Base-by-base conservation (phyloP, 1,140 invertebrate species). In the Schlechtendalia chinensis region DNA sequence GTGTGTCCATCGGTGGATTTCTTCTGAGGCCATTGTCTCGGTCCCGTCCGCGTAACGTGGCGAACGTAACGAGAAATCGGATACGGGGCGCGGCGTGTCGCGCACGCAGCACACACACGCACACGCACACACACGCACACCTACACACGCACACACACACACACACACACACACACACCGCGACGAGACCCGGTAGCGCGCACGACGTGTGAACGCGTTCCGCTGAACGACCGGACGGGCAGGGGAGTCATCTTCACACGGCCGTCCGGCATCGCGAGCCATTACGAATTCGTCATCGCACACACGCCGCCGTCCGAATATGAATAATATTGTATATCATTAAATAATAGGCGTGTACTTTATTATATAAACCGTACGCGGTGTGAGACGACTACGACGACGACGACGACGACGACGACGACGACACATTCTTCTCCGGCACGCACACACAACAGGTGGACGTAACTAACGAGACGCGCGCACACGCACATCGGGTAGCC, bases 201-300 rank as follows among this genome's bases (percentile, higher is more conserved):
- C 27, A 77, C 19, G 39, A 79, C 75, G 75, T 79, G 75, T 79
- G 75, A 79, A 79, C 58, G 75, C 50, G 6, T 77, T 79, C 22
- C 4, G 27, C n/a, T 4, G 50, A 22, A 74, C 65, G 65, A 67
- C 32, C 3, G 32, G 32, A 39, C n/a, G n/a, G n/a, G n/a, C n/a
- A n/a, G n/a, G 32, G 32, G 32, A 67, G 1, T 67, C 65, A n/a
- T 67, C 65, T 75, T 77, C 74, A 77, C 74, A 77, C 53, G 74
- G 32, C 10, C 56, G 32, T 1, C 32, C 17, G n/a, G 24, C 19
- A 39, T 45, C 29, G 71, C 10, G 32, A 61, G 58, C 74, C 74
- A 63, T 79, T 79, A 79, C 75, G 50, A 63, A 79, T 79, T 79
- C 75, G 58, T 79, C 75, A 79, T 29, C 14, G 39, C 29, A n/a